Conservation (phyloP, 2,797 vertebrate genomes). For the Cynopterus sphinx region DNA sequence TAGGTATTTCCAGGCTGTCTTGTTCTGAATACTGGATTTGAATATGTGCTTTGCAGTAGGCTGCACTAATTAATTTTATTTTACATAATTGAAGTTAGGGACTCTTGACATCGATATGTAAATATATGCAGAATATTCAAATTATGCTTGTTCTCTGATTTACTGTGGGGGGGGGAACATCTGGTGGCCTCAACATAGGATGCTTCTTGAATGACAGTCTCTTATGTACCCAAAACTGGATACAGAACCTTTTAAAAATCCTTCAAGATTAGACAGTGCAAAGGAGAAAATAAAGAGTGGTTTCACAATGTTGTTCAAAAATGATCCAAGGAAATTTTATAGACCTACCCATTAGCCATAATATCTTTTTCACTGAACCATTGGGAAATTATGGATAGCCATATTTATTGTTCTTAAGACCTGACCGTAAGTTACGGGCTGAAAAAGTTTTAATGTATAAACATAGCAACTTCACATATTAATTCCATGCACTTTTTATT, state of each 20-base stretch:
- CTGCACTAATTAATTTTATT: conserved; percentile 71
- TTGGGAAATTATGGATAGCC: background rate
- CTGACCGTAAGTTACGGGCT: background rate
- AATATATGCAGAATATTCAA: conserved; percentile 70
- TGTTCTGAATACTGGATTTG: conserved; percentile 34
- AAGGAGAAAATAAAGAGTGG: background rate
- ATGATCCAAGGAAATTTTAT: background rate
- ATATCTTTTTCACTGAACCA: background rate
- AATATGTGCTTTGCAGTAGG: conserved; percentile 22
- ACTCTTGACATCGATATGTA: conserved; percentile 63
- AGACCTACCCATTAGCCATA: background rate
- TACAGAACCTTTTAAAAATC: conserved; percentile 14
- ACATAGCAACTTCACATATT: background rate
- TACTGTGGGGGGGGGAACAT: conserved; percentile 7
- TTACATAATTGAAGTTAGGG: conserved; percentile 69
- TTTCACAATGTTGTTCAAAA: background rate
- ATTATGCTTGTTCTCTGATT: conserved; percentile 35
- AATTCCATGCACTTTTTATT: background rate
- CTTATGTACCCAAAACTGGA: background rate
- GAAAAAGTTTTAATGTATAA: background rate
- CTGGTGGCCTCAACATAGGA: conserved; percentile 53
- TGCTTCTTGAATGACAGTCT: conserved; percentile 45
- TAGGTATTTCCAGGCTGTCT: conserved; percentile 32
- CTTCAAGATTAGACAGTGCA: background rate
- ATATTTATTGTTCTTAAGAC: background rate